Base-by-base conservation (phyloP, 2,888 invertebrate genomes). In the Sinohyriopsis cumingii region DNA sequence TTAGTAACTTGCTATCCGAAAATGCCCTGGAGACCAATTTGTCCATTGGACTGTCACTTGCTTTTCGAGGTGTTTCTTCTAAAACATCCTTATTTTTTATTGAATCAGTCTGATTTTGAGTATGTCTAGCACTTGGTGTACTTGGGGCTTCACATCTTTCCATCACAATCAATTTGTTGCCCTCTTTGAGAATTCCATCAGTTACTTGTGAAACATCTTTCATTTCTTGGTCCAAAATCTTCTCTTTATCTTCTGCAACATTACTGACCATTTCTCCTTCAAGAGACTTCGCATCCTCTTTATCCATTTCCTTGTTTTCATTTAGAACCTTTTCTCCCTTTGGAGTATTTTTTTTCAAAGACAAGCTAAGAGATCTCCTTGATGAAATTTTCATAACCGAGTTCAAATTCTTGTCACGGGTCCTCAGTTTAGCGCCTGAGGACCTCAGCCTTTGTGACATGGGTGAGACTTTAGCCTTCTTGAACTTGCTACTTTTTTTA, bases 11-110 rank as follows among this genome's bases (percentile, higher is more conserved):
- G 63, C 79, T 79, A 66, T 82, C 82, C 0, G 82, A 78, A 59
- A 78, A 71, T 59, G 28, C 71, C 71, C 71, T 63, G n/a, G 73
- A 45, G 20, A 75, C 65, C 12, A 59, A 15, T 15, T 33, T 63
- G 7, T n/a, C 28, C 63, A 68, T 71, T 19, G 65, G 33, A 66
- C 22, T 59, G 24, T 78, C 75, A 9, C 69, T 65, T 19, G 61
- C 66, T 71, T 83, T 83, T 60, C 68, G 71, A 24, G 83, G 83
- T 1, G 83, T 83, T 73, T 80, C 81, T 59, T 79, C 76, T 9
- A 79, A 59, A 19, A 65, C 61, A 24, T 69, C 57, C 6, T 63
- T 45, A 45, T 45, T 66, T 45, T 69, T 67, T 15, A 45, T 61
- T 20, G 33, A 67, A 19, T 54, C 60, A 18, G 62, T 54, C 55